Percentiles rank a stretch among this genome's conserved stretches.
Conservation (phyloP, 2,888 invertebrate genomes). For the Chrysolina americana region DNA sequence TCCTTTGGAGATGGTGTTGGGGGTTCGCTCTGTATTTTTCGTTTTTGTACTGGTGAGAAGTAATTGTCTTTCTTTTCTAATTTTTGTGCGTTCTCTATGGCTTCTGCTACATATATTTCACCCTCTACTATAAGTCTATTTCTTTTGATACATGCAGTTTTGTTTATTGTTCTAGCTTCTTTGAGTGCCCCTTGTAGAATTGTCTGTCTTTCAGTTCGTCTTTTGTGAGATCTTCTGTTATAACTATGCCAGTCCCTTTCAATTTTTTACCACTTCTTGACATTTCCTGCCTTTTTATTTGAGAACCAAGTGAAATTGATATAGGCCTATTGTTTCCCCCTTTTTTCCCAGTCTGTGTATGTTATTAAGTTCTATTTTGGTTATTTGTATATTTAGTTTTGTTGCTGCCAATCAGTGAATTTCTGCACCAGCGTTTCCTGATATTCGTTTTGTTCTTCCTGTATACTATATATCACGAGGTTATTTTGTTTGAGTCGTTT, state of each 20-base stretch:
- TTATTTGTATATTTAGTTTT: constrained; percentile 4
- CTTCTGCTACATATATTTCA: constrained; percentile 1
- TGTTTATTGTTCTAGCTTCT: constrained; percentile 14
- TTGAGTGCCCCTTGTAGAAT: constrained; percentile 14
- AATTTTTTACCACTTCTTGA: constrained; percentile 10
- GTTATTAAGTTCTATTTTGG: constrained; percentile 10
- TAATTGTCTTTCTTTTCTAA: constrained; percentile 16
- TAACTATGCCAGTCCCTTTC: background rate
- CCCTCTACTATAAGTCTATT: background rate
- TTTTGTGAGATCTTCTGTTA: constrained; percentile 16
- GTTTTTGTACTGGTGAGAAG: constrained; percentile 1
- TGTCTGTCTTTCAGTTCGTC: constrained; percentile 14
- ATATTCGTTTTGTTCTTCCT: constrained; percentile 25
- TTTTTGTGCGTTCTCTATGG: constrained; percentile 1
- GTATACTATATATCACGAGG: constrained; percentile 18
- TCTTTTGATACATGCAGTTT: background rate
- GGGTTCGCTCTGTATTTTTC: constrained; percentile 11
- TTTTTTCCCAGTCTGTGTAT: constrained; percentile 18
- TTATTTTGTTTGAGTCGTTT: no score
- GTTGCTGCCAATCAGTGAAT: constrained; percentile 17
- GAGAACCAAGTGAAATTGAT: constrained; percentile 19
- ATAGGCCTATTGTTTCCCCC: constrained; percentile 7
- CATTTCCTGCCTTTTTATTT: constrained; percentile 22
- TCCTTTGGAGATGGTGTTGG: no score
- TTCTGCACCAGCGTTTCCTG: background rate